Conservation (phyloP, 1,140 invertebrate genomes). For the Neomicropteryx cornuta region DNA sequence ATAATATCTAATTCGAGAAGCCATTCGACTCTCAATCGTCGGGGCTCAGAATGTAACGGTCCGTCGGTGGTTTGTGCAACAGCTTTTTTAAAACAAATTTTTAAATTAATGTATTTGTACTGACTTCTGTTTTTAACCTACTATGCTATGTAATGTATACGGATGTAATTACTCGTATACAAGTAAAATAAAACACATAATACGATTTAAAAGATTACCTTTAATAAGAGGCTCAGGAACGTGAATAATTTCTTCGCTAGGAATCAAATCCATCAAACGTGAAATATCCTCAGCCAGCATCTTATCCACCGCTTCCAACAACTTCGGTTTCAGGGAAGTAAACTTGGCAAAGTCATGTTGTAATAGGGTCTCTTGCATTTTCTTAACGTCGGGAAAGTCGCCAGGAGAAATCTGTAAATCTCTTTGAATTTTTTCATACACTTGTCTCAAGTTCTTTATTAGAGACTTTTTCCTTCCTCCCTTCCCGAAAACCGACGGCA, state of each 20-base stretch:
- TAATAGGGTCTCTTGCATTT: conserved; percentile 86
- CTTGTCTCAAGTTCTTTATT: conserved; percentile 84
- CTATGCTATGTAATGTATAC: too few species aligned
- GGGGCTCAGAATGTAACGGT: too few species aligned
- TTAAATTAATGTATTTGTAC: too few species aligned
- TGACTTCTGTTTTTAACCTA: too few species aligned
- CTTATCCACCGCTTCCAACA: conserved; percentile 91
- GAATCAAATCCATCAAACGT: conserved; percentile 89
- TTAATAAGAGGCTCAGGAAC: conserved; percentile 51
- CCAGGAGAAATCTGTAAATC: conserved; percentile 91
- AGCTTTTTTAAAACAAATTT: too few species aligned
- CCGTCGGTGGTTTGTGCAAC: too few species aligned
- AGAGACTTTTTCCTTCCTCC: conserved; percentile 93
- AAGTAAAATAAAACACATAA: too few species aligned
- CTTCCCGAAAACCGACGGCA: conserved; percentile 94
- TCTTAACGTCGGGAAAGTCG: conserved; percentile 94
- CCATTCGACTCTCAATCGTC: too few species aligned
- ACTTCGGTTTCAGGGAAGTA: conserved; percentile 77
- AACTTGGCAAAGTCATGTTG: conserved; percentile 96
- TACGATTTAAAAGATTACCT: conserved; percentile 50
- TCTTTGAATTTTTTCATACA: conserved; percentile 79
- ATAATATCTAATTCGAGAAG: too few species aligned
- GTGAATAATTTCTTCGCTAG: conserved; percentile 66
- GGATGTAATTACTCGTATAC: too few species aligned
- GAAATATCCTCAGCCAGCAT: conserved; percentile 97